phyloP scores from a whole-genome alignment of 2,888 invertebrate species.

The Allacma fusca region DNA sequence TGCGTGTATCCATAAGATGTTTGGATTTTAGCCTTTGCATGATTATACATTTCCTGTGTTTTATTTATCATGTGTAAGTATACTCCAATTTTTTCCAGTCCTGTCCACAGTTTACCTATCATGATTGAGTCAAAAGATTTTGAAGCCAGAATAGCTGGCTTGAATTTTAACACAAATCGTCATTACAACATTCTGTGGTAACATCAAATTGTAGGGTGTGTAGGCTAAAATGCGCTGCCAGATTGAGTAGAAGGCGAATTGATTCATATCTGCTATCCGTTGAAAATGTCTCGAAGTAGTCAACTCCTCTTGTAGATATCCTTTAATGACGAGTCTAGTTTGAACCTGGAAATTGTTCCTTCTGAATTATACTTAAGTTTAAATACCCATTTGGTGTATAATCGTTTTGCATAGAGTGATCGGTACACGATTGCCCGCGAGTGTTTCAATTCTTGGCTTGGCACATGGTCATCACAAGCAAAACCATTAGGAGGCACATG shows the following conservation, averaged over 20 bases:
- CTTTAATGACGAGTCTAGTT: slow-evolving; percentile 38
- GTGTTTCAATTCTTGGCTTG: slow-evolving; percentile 19
- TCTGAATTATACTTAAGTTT: slow-evolving; percentile 39
- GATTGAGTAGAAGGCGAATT: slow-evolving; percentile 18
- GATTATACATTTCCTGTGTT: too few species aligned
- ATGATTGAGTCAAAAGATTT: too few species aligned
- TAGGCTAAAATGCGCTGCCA: slow-evolving; percentile 35
- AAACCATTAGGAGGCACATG: too few species aligned
- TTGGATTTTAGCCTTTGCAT: too few species aligned
- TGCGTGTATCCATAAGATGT: too few species aligned
- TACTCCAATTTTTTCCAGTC: too few species aligned
- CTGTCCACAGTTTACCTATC: too few species aligned
- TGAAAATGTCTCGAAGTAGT: slow-evolving; percentile 45
- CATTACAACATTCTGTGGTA: slow-evolving; percentile 44
- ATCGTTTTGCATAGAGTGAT: neutral
- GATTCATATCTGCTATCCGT: slow-evolving; percentile 42
- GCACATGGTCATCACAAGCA: too few species aligned
- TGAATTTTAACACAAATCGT: slow-evolving; percentile 27
- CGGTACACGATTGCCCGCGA: slow-evolving; percentile 24
- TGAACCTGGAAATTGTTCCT: slow-evolving; percentile 29
- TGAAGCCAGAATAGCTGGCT: neutral
- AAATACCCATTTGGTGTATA: slow-evolving; percentile 42
- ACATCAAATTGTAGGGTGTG: slow-evolving; percentile 41
- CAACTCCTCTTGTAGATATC: slow-evolving; percentile 44
- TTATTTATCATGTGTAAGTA: too few species aligned